phyloP scores from a whole-genome alignment of 2,888 invertebrate genomes.

The Ennomos erosarius region DNA sequence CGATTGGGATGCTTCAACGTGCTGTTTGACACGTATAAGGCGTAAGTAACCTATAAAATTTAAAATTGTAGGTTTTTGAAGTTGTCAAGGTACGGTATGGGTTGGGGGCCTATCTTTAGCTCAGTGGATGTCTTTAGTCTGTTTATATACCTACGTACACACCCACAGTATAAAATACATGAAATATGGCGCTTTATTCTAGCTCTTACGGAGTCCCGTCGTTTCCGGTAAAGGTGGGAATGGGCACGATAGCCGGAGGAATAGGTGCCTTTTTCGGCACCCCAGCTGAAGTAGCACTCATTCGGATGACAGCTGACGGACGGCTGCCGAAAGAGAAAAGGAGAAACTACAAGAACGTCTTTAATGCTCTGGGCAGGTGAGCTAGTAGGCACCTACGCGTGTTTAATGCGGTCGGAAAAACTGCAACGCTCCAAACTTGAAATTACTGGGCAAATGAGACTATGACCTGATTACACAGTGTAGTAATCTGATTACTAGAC shows the following conservation, averaged over 20 bases:
- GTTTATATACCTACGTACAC: too few species aligned
- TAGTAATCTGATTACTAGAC: too few species aligned
- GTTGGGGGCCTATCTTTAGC: too few species aligned
- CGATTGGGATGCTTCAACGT: conserved; percentile 96
- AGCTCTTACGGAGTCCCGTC: conserved; percentile 86
- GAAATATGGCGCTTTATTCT: conserved; percentile 1
- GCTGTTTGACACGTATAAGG: conserved; percentile 89
- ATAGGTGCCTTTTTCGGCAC: conserved; percentile 96
- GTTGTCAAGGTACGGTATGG: too few species aligned
- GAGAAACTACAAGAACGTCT: conserved; percentile 95
- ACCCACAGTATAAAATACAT: too few species aligned
- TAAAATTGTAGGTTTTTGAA: too few species aligned
- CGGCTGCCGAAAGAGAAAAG: conserved; percentile 92
- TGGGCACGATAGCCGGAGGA: conserved; percentile 94
- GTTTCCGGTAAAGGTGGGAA: conserved; percentile 89
- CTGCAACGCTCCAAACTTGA: too few species aligned
- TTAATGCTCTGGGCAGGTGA: conserved; percentile 89
- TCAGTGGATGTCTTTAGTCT: too few species aligned
- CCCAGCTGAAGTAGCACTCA: conserved; percentile 96
- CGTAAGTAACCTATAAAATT: conserved; percentile 69
- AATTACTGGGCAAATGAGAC: too few species aligned
- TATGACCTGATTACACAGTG: too few species aligned
- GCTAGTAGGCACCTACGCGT: too few species aligned
- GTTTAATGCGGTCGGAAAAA: too few species aligned
- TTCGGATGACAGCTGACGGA: conserved; percentile 98